Evolutionary conservation across 2,797 vertebrate genomes (phyloP).

Genomic region (Pipistrellus pipistrellus): DNA sequence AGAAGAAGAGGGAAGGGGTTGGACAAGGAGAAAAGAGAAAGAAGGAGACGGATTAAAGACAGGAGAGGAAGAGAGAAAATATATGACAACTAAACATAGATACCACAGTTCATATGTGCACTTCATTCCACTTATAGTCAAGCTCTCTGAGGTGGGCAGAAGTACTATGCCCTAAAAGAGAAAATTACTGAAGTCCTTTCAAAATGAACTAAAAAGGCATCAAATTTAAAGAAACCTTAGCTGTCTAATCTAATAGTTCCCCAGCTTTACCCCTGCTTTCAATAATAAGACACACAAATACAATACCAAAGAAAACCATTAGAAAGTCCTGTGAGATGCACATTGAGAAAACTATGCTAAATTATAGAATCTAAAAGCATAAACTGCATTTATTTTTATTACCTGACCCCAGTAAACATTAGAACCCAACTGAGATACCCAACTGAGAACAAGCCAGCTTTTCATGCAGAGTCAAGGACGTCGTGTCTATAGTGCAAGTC

Average conservation of each 20-base stretch:
- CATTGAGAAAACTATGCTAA: neutral
- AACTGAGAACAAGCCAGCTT: neutral
- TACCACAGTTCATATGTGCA: neutral
- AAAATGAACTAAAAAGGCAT: neutral
- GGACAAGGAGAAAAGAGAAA: neutral
- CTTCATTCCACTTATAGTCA: neutral
- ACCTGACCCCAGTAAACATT: neutral
- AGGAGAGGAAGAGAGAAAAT: neutral
- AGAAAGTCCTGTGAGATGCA: neutral
- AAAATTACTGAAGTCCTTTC: constrained; percentile 24
- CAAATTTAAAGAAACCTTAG: neutral
- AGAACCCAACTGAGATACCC: neutral
- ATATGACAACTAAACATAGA: neutral
- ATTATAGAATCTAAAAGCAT: neutral
- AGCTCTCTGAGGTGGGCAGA: neutral
- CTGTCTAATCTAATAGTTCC: neutral
- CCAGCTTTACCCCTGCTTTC: neutral
- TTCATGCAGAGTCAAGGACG: neutral
- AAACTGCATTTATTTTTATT: neutral
- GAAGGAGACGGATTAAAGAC: neutral
- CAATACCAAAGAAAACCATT: neutral
- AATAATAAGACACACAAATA: neutral
- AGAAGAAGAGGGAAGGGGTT: neutral
- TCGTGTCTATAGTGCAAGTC: neutral
- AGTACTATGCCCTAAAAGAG: neutral